phyloP scores from a whole-genome alignment of 64 coral and sea anemone species.

The Pachyseris speciosa region DNA sequence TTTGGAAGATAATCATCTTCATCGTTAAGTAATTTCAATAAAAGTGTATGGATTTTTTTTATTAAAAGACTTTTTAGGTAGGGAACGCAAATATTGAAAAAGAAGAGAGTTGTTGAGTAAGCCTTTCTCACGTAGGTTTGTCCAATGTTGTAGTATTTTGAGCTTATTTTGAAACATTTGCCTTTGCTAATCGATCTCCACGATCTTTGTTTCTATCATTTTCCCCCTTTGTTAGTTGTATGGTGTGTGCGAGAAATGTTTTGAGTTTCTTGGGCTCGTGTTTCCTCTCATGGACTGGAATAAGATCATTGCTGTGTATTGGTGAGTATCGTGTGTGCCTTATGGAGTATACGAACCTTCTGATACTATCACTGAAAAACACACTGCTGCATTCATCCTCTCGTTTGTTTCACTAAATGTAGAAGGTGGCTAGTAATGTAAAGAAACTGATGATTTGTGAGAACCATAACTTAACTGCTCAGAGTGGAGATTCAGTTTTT shows the following conservation, averaged over 20 bases:
- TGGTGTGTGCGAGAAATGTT: constrained; percentile 62
- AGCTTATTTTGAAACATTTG: background rate
- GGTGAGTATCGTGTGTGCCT: constrained; percentile 27
- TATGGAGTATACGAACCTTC: background rate
- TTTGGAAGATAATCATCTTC: too few species aligned
- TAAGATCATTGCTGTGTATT: constrained; percentile 69
- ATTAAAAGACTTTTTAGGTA: too few species aligned
- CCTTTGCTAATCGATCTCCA: background rate
- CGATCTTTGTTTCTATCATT: background rate
- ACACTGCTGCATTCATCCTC: too few species aligned
- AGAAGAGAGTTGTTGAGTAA: too few species aligned
- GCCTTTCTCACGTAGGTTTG: too few species aligned
- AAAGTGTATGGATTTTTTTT: too few species aligned
- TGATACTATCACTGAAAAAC: background rate
- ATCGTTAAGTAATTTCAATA: too few species aligned
- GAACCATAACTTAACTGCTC: too few species aligned
- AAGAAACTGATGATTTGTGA: too few species aligned
- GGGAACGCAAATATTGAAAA: too few species aligned
- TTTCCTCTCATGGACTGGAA: constrained; percentile 86
- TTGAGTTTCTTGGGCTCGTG: constrained; percentile 78
- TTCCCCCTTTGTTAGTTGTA: constrained; percentile 49
- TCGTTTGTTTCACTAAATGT: too few species aligned
- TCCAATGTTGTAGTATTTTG: background rate
- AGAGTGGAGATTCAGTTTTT: background rate
- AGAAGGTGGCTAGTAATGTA: too few species aligned